These are phyloP conservation scores for Pogonognathellus flavescens DNA, from an alignment of 1,140 invertebrate species.

Conservation along the genomic window DNA sequence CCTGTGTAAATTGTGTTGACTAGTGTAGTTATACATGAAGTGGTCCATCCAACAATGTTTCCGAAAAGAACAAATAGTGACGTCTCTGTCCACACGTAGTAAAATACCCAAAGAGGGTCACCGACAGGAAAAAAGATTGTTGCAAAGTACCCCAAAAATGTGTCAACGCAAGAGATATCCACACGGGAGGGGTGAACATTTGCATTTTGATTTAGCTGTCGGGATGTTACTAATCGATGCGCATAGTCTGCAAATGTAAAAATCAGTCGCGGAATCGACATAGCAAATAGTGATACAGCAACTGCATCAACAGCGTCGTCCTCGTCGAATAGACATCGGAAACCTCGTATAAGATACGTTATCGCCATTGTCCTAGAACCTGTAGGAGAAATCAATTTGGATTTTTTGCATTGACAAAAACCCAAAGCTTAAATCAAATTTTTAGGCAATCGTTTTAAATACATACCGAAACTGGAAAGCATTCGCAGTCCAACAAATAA, in stretches of 20 bases:
- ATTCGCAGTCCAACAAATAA: conserved; percentile 63
- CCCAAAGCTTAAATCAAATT: not conserved
- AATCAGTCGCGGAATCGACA: conserved; percentile 55
- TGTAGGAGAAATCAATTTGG: not conserved
- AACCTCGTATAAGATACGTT: conserved; percentile 42
- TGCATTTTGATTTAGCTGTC: not conserved
- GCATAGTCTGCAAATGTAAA: conserved; percentile 58
- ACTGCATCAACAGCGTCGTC: conserved; percentile 1
- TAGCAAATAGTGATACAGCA: conserved; percentile 9
- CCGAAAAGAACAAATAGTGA: conserved; percentile 57
- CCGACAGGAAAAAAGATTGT: conserved; percentile 64
- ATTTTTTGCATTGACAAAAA: too few relatives aligned
- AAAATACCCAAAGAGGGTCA: conserved; percentile 64
- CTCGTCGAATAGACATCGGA: conserved; percentile 22
- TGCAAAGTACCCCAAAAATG: conserved; percentile 61
- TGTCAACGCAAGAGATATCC: conserved; percentile 8
- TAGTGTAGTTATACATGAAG: conserved; percentile 32
- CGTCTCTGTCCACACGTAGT: conserved; percentile 61
- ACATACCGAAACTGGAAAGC: conserved; percentile 64
- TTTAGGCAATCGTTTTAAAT: not conserved
- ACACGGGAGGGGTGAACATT: not conserved
- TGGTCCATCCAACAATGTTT: conserved; percentile 25
- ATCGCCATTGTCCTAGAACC: conserved; percentile 57
- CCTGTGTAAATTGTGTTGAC: conserved; percentile 57
- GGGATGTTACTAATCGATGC: not conserved